These are phyloP conservation scores for Ephialtes manifestator DNA, from an alignment of 2,888 invertebrate genomes.

Conservation along the genomic window DNA sequence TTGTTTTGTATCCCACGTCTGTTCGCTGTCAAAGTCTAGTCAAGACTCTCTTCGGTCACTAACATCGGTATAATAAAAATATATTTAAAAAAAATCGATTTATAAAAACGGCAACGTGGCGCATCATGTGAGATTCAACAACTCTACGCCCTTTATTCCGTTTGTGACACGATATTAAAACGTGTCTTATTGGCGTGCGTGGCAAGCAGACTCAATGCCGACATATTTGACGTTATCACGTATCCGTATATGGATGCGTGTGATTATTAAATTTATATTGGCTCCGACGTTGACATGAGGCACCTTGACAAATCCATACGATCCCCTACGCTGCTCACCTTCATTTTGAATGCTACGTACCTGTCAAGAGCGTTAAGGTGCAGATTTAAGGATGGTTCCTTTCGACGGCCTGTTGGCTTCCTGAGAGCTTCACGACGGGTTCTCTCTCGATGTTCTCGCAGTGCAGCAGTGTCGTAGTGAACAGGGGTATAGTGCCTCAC, in stretches of 20 bases:
- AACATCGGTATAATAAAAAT: too few relatives aligned
- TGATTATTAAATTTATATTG: conserved; percentile 1
- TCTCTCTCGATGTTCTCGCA: conserved; percentile 76
- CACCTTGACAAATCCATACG: background rate
- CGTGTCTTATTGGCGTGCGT: conserved; percentile 5
- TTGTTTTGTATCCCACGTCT: too few relatives aligned
- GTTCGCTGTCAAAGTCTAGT: too few relatives aligned
- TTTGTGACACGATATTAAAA: conserved; percentile 15
- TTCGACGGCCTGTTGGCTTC: conserved; percentile 66
- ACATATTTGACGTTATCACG: background rate
- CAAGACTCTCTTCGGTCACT: too few relatives aligned
- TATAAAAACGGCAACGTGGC: background rate
- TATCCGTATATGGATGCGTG: background rate
- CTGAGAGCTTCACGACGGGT: conserved; percentile 75
- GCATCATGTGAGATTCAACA: background rate
- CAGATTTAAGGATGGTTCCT: conserved; percentile 75
- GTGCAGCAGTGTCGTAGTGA: conserved; percentile 76
- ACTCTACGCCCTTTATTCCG: background rate
- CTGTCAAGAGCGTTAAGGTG: conserved; percentile 78
- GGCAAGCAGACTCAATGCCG: background rate
- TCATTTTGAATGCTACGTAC: conserved; percentile 69
- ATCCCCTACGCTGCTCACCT: conserved; percentile 20
- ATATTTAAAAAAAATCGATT: background rate
- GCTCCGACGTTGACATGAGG: conserved; percentile 19
- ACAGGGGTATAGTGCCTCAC: conserved; percentile 76